These are phyloP conservation scores for Atherinosoma microstoma DNA, from an alignment of 2,797 vertebrate species.

Conservation along the genomic window DNA sequence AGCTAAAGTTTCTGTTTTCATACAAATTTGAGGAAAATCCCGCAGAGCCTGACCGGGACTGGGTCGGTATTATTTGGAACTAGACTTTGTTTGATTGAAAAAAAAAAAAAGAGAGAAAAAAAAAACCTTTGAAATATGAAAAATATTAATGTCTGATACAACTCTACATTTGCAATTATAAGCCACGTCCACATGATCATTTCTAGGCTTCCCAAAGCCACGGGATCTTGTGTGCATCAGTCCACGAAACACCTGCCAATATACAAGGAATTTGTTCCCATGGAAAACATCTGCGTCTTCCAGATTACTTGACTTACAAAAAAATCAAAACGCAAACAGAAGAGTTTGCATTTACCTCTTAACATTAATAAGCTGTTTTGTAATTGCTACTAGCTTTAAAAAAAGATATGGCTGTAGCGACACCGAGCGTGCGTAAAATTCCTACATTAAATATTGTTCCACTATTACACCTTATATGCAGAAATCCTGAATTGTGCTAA, in stretches of 20 bases:
- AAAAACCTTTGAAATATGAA: background rate
- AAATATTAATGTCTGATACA: background rate
- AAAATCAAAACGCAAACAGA: slow-evolving; percentile 28
- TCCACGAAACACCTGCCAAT: slow-evolving; percentile 42
- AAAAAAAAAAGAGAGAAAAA: background rate
- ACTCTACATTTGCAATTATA: background rate
- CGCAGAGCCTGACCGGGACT: background rate
- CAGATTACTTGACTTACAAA: slow-evolving; percentile 15
- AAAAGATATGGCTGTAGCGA: background rate
- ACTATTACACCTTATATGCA: slow-evolving; percentile 18
- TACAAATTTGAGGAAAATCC: background rate
- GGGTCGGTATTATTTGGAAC: background rate
- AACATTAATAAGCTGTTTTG: slow-evolving; percentile 8
- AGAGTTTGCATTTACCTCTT: slow-evolving; percentile 17
- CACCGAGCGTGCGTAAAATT: slow-evolving; percentile 1
- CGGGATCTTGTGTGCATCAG: background rate
- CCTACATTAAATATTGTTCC: background rate
- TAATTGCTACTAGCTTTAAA: background rate
- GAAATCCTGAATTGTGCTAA: slow-evolving; percentile 17
- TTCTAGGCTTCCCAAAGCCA: background rate
- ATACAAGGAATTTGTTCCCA: slow-evolving; percentile 19
- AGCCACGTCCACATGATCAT: too few species aligned
- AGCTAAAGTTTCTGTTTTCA: background rate
- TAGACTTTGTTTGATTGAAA: background rate
- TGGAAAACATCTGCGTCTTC: slow-evolving; percentile 42